Conservation (phyloP, 1,140 invertebrate species). For the Amyelois transitella region DNA sequence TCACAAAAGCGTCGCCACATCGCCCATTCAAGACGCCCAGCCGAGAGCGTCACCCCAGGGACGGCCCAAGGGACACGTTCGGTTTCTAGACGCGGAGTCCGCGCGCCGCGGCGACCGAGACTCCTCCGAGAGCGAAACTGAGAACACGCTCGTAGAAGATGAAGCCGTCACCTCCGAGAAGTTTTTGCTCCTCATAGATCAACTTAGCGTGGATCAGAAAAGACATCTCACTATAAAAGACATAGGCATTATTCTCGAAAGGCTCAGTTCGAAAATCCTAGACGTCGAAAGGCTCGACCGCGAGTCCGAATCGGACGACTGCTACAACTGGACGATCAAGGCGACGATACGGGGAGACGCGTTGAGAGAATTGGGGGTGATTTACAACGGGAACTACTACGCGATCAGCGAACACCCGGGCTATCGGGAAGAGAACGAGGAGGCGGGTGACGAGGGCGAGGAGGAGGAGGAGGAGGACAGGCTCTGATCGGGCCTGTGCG, state of each 20-base stretch:
- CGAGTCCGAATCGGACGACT: constrained; percentile 92
- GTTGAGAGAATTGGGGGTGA: constrained; percentile 90
- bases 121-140: constrained; percentile 93
- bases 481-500: constrained; percentile 79
- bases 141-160: constrained; percentile 93
- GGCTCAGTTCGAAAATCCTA: constrained; percentile 92
- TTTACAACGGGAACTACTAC: constrained; percentile 97
- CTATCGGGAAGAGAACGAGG: constrained; percentile 90
- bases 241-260: constrained; percentile 94
- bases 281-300: constrained; percentile 93
- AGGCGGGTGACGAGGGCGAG: constrained; percentile 85
- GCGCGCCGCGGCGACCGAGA: constrained; percentile 80
- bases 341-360: constrained; percentile 93
- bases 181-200: constrained; percentile 93
- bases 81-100: constrained; percentile 83
- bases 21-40: constrained; percentile 89
- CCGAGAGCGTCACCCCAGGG: constrained; percentile 79
- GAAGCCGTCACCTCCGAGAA: constrained; percentile 91
- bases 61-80: constrained; percentile 79
- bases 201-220: constrained; percentile 92
- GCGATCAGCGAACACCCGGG: constrained; percentile 95
- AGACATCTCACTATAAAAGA: constrained; percentile 94
- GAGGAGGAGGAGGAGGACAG: constrained; percentile 86
- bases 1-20: constrained; percentile 92
- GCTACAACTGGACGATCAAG: constrained; percentile 96